Base-by-base conservation (phyloP, 2,113 vertebrate genomes). In the Oplegnathus fasciatus region DNA sequence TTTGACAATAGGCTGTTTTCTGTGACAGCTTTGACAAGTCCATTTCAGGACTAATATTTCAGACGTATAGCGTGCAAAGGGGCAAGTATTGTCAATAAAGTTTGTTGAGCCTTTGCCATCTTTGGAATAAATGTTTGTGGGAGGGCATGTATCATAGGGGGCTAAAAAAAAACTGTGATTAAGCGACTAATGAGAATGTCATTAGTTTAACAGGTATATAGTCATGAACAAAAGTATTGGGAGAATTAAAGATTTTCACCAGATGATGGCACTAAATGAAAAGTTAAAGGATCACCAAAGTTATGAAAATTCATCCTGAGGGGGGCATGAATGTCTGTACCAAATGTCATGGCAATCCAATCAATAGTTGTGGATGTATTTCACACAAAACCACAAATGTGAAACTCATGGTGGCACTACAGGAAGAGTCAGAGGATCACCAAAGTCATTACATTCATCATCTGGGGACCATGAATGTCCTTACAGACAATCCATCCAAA, bases 11-110 rank as follows among this genome's bases (percentile, higher is more conserved):
- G 32, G 50, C 58, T 72, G 54, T 76, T 88, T 85, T 44, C 65
- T 30, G 20, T 61, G 64, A 84, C 34, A 87, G 78, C 67, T 73
- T 15, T 86, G 86, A 75, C 60, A 89, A 83, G 58, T 86, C 61
- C 69, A 89, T 81, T 82, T 69, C 62, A 77, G n/a, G 26, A 65
- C 32, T 67, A 34, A 72, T 87, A 75, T 84, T 62, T 86, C 73
- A 83, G 62, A 87, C 68, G 54, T 55, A 64, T 57, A 1, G 50
- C 22, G 58, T 9, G 34, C 67, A 52, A 24, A 22, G 34, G 54
- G 78, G 37, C 46, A 65, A 67, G 17, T 55, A 18, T 14, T 72
- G 54, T 73, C 62, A 75, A 66, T 58, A 15, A 84, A 75, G 57
- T 37, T 20, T 66, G 34, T 32, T 40, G 26, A 66, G 54, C 54